A percentile compares a stretch with the other conserved stretches of the same genome.
These are phyloP conservation scores for Erebia aethiops DNA, from an alignment of 2,888 invertebrate species.

Conservation along the genomic window DNA sequence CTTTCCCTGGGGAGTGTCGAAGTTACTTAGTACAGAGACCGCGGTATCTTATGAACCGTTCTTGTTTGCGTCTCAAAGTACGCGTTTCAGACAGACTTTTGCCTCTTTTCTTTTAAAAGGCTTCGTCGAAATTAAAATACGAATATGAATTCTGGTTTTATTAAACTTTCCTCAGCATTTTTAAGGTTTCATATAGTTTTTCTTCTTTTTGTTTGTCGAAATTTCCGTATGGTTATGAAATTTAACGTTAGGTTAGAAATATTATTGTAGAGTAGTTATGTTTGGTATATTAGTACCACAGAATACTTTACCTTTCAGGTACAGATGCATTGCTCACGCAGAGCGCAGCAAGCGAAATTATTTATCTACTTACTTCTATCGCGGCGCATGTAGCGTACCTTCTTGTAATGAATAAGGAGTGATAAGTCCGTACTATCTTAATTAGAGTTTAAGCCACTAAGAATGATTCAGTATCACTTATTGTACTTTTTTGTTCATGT, in stretches of 20 bases:
- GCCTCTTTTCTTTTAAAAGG: conserved; percentile 37
- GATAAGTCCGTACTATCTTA: too few relatives aligned
- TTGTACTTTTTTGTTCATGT: too few relatives aligned
- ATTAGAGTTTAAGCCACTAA: too few relatives aligned
- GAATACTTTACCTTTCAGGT: neutral
- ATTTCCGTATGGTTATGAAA: conserved; percentile 7
- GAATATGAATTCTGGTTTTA: conserved; percentile 27
- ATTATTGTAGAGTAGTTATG: neutral
- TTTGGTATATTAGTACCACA: neutral
- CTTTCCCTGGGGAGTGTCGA: conserved; percentile 43
- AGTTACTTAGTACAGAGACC: conserved; percentile 46
- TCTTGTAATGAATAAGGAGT: too few relatives aligned
- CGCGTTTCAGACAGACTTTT: conserved; percentile 40
- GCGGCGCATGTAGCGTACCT: too few relatives aligned
- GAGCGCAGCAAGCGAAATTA: too few relatives aligned
- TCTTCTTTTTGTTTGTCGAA: neutral
- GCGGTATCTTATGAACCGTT: conserved; percentile 50
- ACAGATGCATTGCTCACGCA: too few relatives aligned
- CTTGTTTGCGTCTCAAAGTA: conserved; percentile 44
- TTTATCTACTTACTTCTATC: too few relatives aligned
- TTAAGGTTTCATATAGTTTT: conserved; percentile 22
- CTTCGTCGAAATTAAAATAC: conserved; percentile 35
- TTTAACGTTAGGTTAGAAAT: neutral
- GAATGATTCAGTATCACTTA: too few relatives aligned
- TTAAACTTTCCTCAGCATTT: conserved; percentile 21